Conservation (phyloP, 2,113 vertebrate species). For the Egretta garzetta region DNA sequence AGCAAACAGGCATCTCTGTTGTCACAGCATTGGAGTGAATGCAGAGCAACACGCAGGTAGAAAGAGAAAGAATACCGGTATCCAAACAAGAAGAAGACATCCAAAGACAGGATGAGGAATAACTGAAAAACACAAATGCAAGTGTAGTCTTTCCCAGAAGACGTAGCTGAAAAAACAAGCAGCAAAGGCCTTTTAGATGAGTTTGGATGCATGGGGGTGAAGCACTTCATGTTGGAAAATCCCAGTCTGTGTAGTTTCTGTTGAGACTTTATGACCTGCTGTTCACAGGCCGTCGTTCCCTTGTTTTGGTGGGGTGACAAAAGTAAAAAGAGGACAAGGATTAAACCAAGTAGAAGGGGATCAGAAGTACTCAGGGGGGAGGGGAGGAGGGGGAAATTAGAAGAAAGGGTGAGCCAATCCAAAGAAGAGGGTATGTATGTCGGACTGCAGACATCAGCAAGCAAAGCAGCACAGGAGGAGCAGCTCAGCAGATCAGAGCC, state of each 20-base stretch:
- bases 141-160: background rate
- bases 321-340: background rate
- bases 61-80: background rate
- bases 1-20: background rate
- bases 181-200: background rate
- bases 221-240: background rate
- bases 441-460: background rate
- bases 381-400: background rate
- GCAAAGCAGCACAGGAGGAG: background rate
- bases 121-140: background rate
- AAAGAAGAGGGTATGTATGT: background rate
- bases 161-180: background rate
- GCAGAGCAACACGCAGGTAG: background rate
- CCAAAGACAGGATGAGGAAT: background rate
- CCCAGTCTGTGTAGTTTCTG: background rate
- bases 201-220: background rate
- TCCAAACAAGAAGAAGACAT: background rate
- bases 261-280: background rate
- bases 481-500: background rate
- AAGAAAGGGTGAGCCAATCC: background rate
- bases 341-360: background rate
- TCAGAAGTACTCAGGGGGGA: background rate
- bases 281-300: accelerated
- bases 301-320: background rate
- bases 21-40: background rate